Base-by-base conservation (phyloP, 2,797 vertebrate species). In the Apogon hyalosoma region DNA sequence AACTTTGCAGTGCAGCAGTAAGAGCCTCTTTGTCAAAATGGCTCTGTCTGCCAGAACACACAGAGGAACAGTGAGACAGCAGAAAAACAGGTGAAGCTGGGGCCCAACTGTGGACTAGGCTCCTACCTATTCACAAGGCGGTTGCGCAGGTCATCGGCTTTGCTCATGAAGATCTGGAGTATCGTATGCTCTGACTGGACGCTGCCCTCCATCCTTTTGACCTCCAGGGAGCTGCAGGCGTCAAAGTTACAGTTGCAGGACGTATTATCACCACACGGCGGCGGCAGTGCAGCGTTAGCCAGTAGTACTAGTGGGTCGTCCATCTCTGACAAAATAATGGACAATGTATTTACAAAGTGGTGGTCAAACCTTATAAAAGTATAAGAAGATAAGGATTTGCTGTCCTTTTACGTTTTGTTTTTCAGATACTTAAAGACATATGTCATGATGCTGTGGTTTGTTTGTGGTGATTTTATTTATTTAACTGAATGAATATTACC, bases 161-260 rank as follows among this genome's bases (percentile, higher is more conserved):
- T 92, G 60, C 69, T 87, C 54, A 94, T 70, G 46, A 95, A 84
- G 74, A 91, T 90, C 10, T 90, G 87, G 12, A 96, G 82, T 69
- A 93, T 91, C 56, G 92, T 81, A 0, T 88, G 84, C 53, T 92
- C 56, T n/a, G 86, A 80, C 40, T 71, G 87, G 7, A 95, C 70
- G 45, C 76, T 80, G 4, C 80, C 66, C 31, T 94, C 92, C 79
- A 85, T 43, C 13, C 14, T 14, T 0, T 31, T 45, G n/a, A 47
- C 11, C 6, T 87, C 66, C 21, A 4, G 38, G 16, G 4, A 47
- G 21, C 0, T 11, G 39, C 55, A 16, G n/a, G 21, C 40, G 9
- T 69, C 62, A 19, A 11, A 28, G 36, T 53, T 42, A 11, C n/a
- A 48, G 64, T 56, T 69, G 76, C 67, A 80, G 36, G 7, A 2